Base-by-base conservation (phyloP, 2,113 vertebrate genomes). In the Bubo blakistoni region DNA sequence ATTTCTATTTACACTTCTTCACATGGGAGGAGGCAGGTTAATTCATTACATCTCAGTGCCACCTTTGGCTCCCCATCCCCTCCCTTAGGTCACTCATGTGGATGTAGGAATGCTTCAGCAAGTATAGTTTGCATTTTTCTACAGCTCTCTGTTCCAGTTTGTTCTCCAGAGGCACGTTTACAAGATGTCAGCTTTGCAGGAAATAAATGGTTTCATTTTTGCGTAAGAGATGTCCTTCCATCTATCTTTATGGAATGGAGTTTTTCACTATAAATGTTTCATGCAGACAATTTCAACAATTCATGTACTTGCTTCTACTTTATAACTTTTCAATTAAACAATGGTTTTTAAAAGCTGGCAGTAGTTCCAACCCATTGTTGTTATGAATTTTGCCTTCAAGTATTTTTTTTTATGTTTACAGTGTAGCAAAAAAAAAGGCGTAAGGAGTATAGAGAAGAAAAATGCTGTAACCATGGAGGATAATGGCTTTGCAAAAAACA, bases 281-380 rank as follows among this genome's bases (percentile, higher is more conserved):
- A 97, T 96, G 92, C 93, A 86, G 92, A 87, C 93, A 96, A 96
- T 98, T 94, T 98, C 94, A 93, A 77, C 92, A 66, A 88, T 90
- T 80, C 86, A 63, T 61, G 72, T 82, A 86, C 95, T 96, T 96
- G 91, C 91, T 98, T 97, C 92, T 76, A 79, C 47, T 93, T 90
- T 77, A 65, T 80, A 97, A 95, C 91, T 97, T 98, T 97, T 96
- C 96, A 96, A 87, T 98, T 98, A 96, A 93, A 89, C 90, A 97
- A 94, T 90, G 58, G 14, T 52, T 95, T 95, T 95, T 95, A 88
- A 96, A 95, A 96, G 59, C 61, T 89, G 73, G 93, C 94, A 95
- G 94, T 78, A 86, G 86, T 83, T 95, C 91, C 89, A 94, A 42
- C 30, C 26, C 6, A 0, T 30, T 57, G 81, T 66, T 96, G 76